Evolutionary conservation across 2,888 invertebrate genomes (phyloP), one percentile per base, ranked within the genome.

Genomic region (Tenthredo mesomela): DNA sequence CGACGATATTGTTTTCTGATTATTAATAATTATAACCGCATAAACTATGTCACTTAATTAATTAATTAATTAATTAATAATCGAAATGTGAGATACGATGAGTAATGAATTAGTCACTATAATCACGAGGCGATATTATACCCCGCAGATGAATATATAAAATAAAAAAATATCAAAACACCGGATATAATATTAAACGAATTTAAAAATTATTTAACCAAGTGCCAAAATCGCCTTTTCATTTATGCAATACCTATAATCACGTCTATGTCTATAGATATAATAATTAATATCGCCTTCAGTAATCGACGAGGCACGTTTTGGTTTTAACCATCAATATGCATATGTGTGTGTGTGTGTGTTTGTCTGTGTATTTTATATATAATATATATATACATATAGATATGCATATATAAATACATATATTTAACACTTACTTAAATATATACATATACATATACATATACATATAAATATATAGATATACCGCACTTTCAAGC

Each of bases 251-350:
- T 54, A 54, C 1, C 54, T 54, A 29, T 33, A 33, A 67, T 25
- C 67, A 50, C 54, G 29, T 9, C 77, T 43, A 4, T 78, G n/a
- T 2, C n/a, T 2, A 29, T n/a, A 25, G 15, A 54, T 78, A n/a
- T 37, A 58, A 47, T 40, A 73, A 21, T 47, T 43, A 73, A 9
- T n/a, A 25, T 21, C 47, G 40, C 21, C 40, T 21, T 47, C n/a
- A 47, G 25, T 71, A 25, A 47, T 75, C 25, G 47, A 40, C 70
- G 70, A 70, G 70, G 70, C 70, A 70, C 70, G 70, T 70, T 70
- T 70, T 18, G 18, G 33, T 70, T 61, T 25, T 12, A 61, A 61
- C 61, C 61, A 61, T 61, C 25, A 61, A 61, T 15, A 25, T 25
- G 25, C 61, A 25, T 58, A 58, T 61, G 7, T 1, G 33, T 67